Percentiles rank a stretch among this genome's conserved stretches.
phyloP scores from a whole-genome alignment of 2,113 vertebrate genomes.

The Eptesicus fuscus region DNA sequence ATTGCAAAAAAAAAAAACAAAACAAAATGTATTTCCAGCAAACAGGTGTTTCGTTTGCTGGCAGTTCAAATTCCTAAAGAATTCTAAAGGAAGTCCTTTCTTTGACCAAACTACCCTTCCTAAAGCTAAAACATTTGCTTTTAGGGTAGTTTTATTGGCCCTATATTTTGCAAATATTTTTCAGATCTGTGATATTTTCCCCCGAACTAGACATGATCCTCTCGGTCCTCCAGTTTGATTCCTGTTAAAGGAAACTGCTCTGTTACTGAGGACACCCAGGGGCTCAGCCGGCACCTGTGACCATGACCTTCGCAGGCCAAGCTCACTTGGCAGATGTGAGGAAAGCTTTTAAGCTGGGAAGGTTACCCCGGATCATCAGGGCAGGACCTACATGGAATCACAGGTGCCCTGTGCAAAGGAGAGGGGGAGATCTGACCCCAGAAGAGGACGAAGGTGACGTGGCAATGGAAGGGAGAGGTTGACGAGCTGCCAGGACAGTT shows the following conservation, averaged over 20 bases:
- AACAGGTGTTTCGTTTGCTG: not conserved
- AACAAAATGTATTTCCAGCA: not conserved
- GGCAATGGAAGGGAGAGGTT: not conserved
- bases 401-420: not conserved
- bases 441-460: not conserved
- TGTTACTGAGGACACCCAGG: too few species aligned
- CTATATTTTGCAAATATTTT: not conserved
- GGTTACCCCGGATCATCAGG: not conserved
- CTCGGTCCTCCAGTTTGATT: not conserved
- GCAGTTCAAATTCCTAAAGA: not conserved
- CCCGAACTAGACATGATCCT: not conserved
- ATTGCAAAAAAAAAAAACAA: not conserved
- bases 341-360: not conserved
- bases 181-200: not conserved
- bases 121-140: not conserved
- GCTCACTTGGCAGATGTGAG: not conserved
- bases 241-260: not conserved
- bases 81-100: not conserved
- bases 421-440: not conserved
- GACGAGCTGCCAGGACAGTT: accelerated
- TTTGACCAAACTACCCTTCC: not conserved
- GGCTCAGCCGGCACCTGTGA: not conserved
- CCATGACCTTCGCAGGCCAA: not conserved
- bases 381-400: not conserved
- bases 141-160: not conserved